Evolutionary conservation across 2,888 invertebrate genomes (phyloP), one percentile per base, ranked within the genome.

Genomic region (Euzophera pinguis): DNA sequence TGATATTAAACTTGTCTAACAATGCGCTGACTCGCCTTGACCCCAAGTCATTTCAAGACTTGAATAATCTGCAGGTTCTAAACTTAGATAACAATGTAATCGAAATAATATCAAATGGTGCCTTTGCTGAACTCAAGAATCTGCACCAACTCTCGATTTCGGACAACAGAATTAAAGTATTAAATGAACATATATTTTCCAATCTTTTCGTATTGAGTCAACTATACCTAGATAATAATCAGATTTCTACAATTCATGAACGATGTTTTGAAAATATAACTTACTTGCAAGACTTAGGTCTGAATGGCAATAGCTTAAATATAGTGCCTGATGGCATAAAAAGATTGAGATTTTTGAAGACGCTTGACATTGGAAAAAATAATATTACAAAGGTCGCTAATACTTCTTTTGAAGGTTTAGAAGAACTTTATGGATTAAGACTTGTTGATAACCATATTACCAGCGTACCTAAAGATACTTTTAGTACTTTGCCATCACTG

Each of bases 281-380:
- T 6, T 93, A 93, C 73, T 88, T 96, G 57, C 93, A 95, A 82
- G 95, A 95, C 70, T 87, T 96, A 47, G 94, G 94, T n/a, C 78
- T 96, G 54, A 94, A 93, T 69, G 94, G 93, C 45, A 96, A 96
- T 72, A 83, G 82, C 57, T 83, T 96, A 35, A 92, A 91, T 49
- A 90, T 90, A 47, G 90, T 94, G 38, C 95, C 96, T 17, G 91
- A 90, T 52, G 94, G 95, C 1, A 91, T 95, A 10, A 92, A 92
- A 53, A 92, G 92, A 60, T 81, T 96, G 38, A 83, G 92, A 48
- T 93, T 93, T 68, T 82, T 97, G 53, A 94, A 94, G 77, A 94
- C 94, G 0, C 91, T 97, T 50, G 95, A 96, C 78, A 91, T 97
- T 58, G 95, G 95, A 4, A 95, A 95, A 75, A 97, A 97, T 79